A percentile compares a stretch with the other conserved stretches of the same genome.
phyloP scores from a whole-genome alignment of 2,113 vertebrate species.

The Antigone vipio region DNA sequence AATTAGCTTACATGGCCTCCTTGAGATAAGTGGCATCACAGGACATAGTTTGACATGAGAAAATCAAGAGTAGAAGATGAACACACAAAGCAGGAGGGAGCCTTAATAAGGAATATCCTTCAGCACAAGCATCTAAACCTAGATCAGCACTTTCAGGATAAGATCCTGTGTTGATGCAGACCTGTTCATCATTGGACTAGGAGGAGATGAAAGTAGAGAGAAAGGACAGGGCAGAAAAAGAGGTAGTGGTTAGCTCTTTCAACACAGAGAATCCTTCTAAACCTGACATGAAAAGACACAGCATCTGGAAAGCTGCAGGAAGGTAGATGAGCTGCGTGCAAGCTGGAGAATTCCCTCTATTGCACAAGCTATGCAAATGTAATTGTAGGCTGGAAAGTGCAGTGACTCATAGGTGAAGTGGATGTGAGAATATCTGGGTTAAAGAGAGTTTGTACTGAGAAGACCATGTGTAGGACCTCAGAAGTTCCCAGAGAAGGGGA shows the following conservation, averaged over 20 bases:
- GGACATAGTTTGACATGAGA: neutral
- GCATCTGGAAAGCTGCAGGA: neutral
- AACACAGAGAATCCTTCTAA: neutral
- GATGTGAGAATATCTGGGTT: slow-evolving; percentile 51
- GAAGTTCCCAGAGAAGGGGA: slow-evolving; percentile 1
- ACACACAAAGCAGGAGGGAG: neutral
- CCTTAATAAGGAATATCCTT: neutral
- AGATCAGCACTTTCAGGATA: neutral
- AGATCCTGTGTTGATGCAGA: neutral
- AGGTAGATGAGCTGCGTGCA: slow-evolving; percentile 19
- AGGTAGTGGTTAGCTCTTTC: neutral
- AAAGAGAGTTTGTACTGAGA: slow-evolving; percentile 13
- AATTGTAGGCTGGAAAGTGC: slow-evolving; percentile 61
- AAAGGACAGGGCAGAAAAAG: neutral
- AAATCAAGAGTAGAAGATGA: neutral
- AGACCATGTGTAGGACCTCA: slow-evolving; percentile 31
- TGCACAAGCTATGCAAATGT: slow-evolving; percentile 57
- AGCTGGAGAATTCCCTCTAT: slow-evolving; percentile 54
- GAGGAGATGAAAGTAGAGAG: neutral
- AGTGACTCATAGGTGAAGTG: slow-evolving; percentile 60
- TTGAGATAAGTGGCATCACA: neutral
- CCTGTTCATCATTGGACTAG: neutral
- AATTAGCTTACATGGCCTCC: neutral
- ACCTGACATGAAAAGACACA: neutral
- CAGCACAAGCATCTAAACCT: neutral